Base-by-base conservation (phyloP, 1,140 invertebrate species). In the Artemia franciscana region DNA sequence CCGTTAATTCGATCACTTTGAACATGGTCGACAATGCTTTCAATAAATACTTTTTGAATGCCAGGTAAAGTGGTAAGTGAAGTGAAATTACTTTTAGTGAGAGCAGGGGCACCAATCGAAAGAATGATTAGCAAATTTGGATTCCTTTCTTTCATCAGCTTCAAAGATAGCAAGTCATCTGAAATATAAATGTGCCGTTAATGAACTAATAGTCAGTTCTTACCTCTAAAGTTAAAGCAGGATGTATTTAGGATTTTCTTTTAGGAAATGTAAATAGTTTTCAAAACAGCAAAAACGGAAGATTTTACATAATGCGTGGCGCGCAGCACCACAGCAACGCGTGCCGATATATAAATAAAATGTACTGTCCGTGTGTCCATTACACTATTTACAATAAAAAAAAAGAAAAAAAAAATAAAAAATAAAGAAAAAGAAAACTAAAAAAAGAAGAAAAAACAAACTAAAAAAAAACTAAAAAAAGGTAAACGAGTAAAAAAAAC, bases 1-100 rank as follows among this genome's bases (percentile, higher is more conserved):
- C 67, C 67, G 51, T 68, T 65, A 24, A 68, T 61, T 9, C 59
- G 24, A 26, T 62, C 28, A 21, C 60, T 28, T 21, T 58, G 28
- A 24, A 67, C 58, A 57, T 66, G 64, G 30, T 30, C 39, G 9
- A 27, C 51, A 15, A 66, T 59, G 30, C 59, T 60, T 27, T 63
- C 59, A 26, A 63, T 66, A 28, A 67, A 61, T 56, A 66, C 67
- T 4, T 62, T 58, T 57, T 63, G 56, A 21, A 61, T 61, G 12
- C 63, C 65, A 5, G 58, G 63, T n/a, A 60, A 64, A 5, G 62
- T 57, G 9, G 65, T 63, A 5, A 68, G 9, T 4, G 58, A 63
- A 9, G 65, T 60, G 59, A 67, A 67, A 12, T 59, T 63, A 12
- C 63, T 60, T 12, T 59, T 24, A 28, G 60, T 64, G 39, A 66